Conservation (phyloP, 2,797 vertebrate species). For the Masticophis lateralis region DNA sequence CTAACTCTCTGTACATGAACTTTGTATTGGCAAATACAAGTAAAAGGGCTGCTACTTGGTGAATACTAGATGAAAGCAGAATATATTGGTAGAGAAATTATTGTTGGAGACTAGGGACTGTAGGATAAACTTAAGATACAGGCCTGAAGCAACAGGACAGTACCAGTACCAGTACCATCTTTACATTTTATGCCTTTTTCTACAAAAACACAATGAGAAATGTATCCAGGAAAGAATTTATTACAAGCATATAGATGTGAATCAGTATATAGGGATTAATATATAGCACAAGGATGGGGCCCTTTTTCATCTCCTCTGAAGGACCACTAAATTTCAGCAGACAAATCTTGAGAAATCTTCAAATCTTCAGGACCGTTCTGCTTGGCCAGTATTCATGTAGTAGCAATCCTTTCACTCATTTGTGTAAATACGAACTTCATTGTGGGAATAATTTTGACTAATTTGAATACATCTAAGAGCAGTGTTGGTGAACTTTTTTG, state of each 20-base stretch:
- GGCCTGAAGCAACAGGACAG: neutral
- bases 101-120: neutral
- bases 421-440: neutral
- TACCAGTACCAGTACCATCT: neutral
- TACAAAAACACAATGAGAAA: neutral
- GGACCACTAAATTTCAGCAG: neutral
- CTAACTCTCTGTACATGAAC: neutral
- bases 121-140: neutral
- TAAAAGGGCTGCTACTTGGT: neutral
- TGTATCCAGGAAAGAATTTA: neutral
- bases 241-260: neutral
- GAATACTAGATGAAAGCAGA: neutral
- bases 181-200: neutral
- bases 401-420: neutral
- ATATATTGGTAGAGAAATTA: neutral
- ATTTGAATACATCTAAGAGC: neutral
- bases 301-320: neutral
- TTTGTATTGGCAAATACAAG: neutral
- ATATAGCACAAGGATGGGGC: neutral
- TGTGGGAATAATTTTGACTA: neutral
- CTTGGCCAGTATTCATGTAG: neutral
- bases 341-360: neutral
- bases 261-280: neutral
- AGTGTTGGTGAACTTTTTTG: too few relatives aligned
- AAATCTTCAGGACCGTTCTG: neutral